Evolutionary conservation across 2,888 invertebrate species (phyloP), one percentile per base, ranked within the genome.

Genomic region (Ectemnius lituratus): DNA sequence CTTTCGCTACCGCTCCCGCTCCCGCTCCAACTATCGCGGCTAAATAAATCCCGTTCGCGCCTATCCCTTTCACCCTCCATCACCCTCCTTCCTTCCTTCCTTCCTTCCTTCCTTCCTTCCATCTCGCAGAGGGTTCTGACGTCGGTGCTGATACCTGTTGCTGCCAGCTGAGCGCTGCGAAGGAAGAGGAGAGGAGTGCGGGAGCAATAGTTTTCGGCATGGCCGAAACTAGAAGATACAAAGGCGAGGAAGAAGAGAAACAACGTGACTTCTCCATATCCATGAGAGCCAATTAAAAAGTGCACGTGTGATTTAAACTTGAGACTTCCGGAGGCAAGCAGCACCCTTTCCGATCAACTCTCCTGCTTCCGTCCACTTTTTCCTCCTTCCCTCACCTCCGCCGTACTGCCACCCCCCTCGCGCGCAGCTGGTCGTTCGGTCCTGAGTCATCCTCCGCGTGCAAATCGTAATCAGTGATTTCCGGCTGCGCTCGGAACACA

Each of bases 121-220:
- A 61, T 76, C 68, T 73, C 75, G 75, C 75, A 75, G 76, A 72
- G 64, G 76, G 37, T 6, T 37, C 37, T 86, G 86, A 86, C 86
- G 86, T 86, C 86, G 81, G 72, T 28, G 67, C 78, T 47, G 80
- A 84, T 86, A 86, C 86, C 86, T 86, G 86, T 86, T 86, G 86
- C 86, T 37, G 8, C 37, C 37, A 37, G 37, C 8, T 11, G 8
- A 37, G 81, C 73, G 78, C 81, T 76, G 71, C 79, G 74, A 52
- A 73, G 62, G 65, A 73, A 72, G 69, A 72, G 75, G 71, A 49
- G 6, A 68, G 61, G 72, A 65, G 37, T 60, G 71, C 71, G 67
- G 18, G 59, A 20, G 18, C 59, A 56, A 65, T 66, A 66, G 74
- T 45, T 23, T 52, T 56, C 47, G 46, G n/a, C 59, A 0, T 20